Evolutionary conservation across 2,888 invertebrate genomes (phyloP).

Genomic region (Quadriops clusia): DNA sequence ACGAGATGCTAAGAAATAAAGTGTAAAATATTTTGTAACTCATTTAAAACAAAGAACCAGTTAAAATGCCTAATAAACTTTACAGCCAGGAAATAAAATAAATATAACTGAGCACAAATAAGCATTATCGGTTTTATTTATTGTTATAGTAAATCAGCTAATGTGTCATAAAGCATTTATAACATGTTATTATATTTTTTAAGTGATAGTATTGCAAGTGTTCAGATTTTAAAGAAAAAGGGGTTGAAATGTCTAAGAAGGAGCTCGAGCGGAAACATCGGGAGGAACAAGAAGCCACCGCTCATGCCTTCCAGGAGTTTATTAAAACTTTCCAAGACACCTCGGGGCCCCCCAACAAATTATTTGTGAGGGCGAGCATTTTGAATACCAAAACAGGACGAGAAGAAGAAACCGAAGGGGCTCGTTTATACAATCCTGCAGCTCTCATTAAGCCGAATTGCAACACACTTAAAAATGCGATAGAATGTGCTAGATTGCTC

Average conservation of each 20-base stretch:
- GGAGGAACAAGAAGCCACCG: slow-evolving; percentile 78
- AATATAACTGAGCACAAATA: too few species aligned
- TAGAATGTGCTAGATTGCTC: slow-evolving; percentile 52
- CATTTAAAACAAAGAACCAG: too few species aligned
- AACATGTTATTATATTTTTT: too few species aligned
- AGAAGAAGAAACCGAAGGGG: slow-evolving; percentile 70
- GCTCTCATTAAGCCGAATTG: slow-evolving; percentile 51
- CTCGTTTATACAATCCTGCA: slow-evolving; percentile 81
- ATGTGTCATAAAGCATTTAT: too few species aligned
- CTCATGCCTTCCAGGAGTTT: slow-evolving; percentile 89
- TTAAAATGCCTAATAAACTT: too few species aligned
- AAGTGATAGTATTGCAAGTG: neutral
- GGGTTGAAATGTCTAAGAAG: slow-evolving; percentile 44
- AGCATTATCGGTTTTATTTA: too few species aligned
- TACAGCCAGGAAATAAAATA: too few species aligned
- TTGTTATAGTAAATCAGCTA: too few species aligned
- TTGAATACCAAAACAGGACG: slow-evolving; percentile 81
- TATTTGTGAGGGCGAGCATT: slow-evolving; percentile 72
- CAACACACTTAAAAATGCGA: slow-evolving; percentile 47
- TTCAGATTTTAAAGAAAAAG: too few species aligned
- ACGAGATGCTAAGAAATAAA: too few species aligned
- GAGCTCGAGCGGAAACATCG: slow-evolving; percentile 69
- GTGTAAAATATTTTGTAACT: too few species aligned
- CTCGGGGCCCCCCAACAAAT: slow-evolving; percentile 47
- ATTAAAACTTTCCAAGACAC: slow-evolving; percentile 82